These are phyloP conservation scores for Megatriorchis doriae DNA, from an alignment of 2,113 vertebrate species.

Conservation along the genomic window DNA sequence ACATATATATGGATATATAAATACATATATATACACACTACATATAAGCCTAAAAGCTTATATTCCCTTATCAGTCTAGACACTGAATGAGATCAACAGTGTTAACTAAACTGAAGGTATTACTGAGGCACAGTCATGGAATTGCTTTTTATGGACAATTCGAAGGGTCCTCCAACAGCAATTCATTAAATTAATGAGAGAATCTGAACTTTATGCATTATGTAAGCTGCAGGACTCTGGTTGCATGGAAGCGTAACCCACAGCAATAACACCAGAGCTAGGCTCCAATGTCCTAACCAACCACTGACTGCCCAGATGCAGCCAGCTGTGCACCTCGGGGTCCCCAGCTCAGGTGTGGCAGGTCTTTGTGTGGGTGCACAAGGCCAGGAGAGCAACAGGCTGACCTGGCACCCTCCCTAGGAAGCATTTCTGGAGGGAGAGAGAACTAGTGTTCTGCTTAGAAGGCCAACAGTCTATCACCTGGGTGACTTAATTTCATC, in stretches of 20 bases:
- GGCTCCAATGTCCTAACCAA: not conserved
- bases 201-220: not conserved
- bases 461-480: not conserved
- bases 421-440: not conserved
- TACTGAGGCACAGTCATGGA: not conserved
- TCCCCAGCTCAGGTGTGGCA: not conserved
- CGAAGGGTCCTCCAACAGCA: not conserved
- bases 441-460: not conserved
- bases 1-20: not conserved
- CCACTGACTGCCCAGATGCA: not conserved
- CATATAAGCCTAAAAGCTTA: not conserved
- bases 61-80: not conserved
- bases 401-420: not conserved
- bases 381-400: not conserved
- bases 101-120: not conserved
- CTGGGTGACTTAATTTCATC: not conserved
- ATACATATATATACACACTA: not conserved
- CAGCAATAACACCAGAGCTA: not conserved
- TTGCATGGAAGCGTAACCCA: fast-evolving
- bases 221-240: not conserved
- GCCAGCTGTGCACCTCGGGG: not conserved
- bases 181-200: not conserved
- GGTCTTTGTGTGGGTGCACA: not conserved
- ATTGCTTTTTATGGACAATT: not conserved
- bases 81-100: not conserved